Evolutionary conservation across 2,113 vertebrate species (phyloP), one percentile per base, ranked within the genome.

Genomic region (Equus przewalskii): DNA sequence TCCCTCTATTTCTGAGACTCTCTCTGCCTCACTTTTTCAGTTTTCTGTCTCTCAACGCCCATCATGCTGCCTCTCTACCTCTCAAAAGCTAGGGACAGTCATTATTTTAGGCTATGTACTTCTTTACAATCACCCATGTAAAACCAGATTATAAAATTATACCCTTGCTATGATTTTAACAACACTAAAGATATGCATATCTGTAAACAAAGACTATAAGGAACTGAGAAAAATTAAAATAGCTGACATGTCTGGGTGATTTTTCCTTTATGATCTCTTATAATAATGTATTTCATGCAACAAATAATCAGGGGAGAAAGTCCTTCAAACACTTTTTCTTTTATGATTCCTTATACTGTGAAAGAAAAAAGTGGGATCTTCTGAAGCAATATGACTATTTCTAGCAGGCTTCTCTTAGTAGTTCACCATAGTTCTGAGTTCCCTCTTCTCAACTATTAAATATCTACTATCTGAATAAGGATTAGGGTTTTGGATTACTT

Each of bases 111-210:
- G 65, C 9, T 54, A 85, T 24, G 41, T 30, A 85, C 6, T 85
- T 95, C 58, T 51, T 89, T 60, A 95, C 9, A 81, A 75, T 64
- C 30, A 91, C n/a, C 80, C 9, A 60, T 62, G 4, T 88, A 72
- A 92, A 83, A 76, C 33, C 44, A 91, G 19, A 84, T 56, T 80
- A 79, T 69, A 90, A 96, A 93, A 96, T 7, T 78, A 85, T 51
- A 89, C 4, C 11, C 28, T 60, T 51, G 13, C 28, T 70, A 81
- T 85, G 41, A 69, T 80, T 97, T 92, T 41, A 86, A 62, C 22
- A 85, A 90, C 46, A 10, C 69, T 62, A 78, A 91, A 90, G 89
- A 80, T n/a, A 54, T 49, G 3, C 15, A 51, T 26, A 30, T 89
- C 30, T 80, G 5, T 84, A 9, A 95, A 88, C 22, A 84, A 94